These are phyloP conservation scores for Danio jaintianensis DNA, from an alignment of 2,797 vertebrate genomes.

Conservation along the genomic window DNA sequence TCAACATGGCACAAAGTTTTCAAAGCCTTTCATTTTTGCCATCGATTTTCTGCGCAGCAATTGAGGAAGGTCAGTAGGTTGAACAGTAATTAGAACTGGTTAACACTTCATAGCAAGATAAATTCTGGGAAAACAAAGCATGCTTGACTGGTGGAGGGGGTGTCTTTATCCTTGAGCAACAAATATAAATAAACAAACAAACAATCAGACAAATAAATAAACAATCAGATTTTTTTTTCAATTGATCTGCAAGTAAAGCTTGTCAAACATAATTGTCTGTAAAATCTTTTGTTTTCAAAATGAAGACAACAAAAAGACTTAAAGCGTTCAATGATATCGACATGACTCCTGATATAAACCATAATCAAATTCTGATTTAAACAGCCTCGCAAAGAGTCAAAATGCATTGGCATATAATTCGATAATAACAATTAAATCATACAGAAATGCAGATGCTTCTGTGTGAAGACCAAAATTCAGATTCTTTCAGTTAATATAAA, in stretches of 20 bases:
- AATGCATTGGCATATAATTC: neutral
- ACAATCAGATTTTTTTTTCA: too few species aligned
- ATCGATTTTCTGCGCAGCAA: conserved; percentile 10
- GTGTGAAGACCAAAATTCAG: neutral
- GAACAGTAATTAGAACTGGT: conserved; percentile 20
- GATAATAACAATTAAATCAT: conserved; percentile 1
- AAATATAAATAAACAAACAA: neutral
- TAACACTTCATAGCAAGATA: conserved; percentile 14
- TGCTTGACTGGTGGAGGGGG: neutral
- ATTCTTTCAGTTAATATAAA: neutral
- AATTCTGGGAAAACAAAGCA: conserved; percentile 15
- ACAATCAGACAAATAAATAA: too few species aligned
- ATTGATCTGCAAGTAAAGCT: neutral
- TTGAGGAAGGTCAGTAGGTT: conserved; percentile 31
- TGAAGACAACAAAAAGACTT: neutral
- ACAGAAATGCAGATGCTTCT: neutral
- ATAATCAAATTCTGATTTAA: neutral
- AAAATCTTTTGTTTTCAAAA: neutral
- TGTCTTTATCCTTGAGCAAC: neutral
- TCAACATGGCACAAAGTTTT: conserved; percentile 33
- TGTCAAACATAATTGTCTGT: neutral
- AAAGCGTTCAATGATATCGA: neutral
- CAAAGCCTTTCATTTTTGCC: conserved; percentile 18
- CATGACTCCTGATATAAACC: too few species aligned
- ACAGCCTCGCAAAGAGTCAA: neutral